Evolutionary conservation across 2,888 invertebrate genomes (phyloP).

Genomic region (Dicyrtoma fusca): DNA sequence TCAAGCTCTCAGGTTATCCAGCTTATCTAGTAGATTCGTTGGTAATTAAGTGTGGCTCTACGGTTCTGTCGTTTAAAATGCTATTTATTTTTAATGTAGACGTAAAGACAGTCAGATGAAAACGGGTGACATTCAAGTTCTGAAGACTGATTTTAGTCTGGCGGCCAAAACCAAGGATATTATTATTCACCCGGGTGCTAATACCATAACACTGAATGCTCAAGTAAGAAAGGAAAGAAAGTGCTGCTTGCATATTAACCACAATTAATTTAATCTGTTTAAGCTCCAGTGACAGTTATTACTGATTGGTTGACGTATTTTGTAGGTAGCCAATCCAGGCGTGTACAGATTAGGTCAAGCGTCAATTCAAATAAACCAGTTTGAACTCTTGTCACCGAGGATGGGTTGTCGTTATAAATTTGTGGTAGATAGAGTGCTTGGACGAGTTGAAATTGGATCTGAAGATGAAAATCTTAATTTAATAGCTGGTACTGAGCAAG

Average conservation of each 20-base stretch:
- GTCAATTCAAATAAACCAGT: conserved; percentile 57
- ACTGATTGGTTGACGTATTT: neutral
- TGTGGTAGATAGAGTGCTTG: conserved; percentile 45
- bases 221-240: conserved; percentile 58
- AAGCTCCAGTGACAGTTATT: neutral
- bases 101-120: conserved; percentile 64
- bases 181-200: conserved; percentile 61
- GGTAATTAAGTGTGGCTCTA: too few relatives aligned
- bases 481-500: conserved; percentile 79
- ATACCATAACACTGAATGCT: conserved; percentile 59
- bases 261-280: neutral
- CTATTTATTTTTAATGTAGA: conserved; percentile 54
- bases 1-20: conserved; percentile 59
- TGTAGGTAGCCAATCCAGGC: conserved; percentile 52
- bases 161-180: conserved; percentile 63
- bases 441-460: conserved; percentile 47
- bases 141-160: conserved; percentile 69
- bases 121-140: conserved; percentile 69
- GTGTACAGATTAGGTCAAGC: conserved; percentile 50
- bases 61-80: conserved; percentile 3
- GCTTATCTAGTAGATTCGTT: too few relatives aligned
- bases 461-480: conserved; percentile 63
- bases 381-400: conserved; percentile 69
- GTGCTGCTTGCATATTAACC: too few relatives aligned
- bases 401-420: conserved; percentile 55